These are phyloP conservation scores for Cheilosia vulpina DNA, from an alignment of 2,888 invertebrate genomes.

Conservation along the genomic window DNA sequence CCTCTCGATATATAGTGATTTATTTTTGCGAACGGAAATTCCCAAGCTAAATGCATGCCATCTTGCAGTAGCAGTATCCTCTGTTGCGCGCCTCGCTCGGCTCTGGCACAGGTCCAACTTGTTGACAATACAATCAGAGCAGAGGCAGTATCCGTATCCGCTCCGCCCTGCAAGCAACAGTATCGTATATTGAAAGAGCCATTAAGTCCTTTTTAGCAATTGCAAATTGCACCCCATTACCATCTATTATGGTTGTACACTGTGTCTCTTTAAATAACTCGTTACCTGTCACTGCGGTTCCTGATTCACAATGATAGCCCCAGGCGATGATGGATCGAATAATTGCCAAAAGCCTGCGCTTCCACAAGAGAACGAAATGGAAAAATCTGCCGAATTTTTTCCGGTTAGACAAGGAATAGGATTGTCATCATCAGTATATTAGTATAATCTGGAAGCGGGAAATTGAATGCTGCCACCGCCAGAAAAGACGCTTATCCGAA, in stretches of 20 bases:
- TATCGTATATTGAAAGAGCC: constrained; percentile 42
- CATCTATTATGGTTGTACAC: constrained; percentile 39
- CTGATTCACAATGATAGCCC: background rate
- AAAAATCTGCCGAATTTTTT: constrained; percentile 36
- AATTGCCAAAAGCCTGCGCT: background rate
- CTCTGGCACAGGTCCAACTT: constrained; percentile 66
- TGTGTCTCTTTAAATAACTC: constrained; percentile 37
- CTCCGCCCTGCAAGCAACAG: constrained; percentile 28
- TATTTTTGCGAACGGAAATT: constrained; percentile 44
- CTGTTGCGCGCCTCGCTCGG: constrained; percentile 18
- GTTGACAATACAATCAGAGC: constrained; percentile 68
- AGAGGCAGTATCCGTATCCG: background rate
- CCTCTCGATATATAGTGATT: constrained; percentile 29
- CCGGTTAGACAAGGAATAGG: constrained; percentile 34
- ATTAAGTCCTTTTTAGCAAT: constrained; percentile 57
- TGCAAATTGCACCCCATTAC: constrained; percentile 63
- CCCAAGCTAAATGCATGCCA: constrained; percentile 11
- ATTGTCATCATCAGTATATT: constrained; percentile 32
- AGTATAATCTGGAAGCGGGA: constrained; percentile 18
- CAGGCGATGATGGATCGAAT: constrained; percentile 16
- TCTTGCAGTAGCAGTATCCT: constrained; percentile 22
- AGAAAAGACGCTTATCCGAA: constrained; percentile 1
- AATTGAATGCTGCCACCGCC: constrained; percentile 53
- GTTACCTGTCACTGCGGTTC: constrained; percentile 38
- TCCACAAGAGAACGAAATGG: background rate